These are phyloP conservation scores for Microhierax caerulescens DNA, from an alignment of 2,797 vertebrate genomes.

Conservation along the genomic window DNA sequence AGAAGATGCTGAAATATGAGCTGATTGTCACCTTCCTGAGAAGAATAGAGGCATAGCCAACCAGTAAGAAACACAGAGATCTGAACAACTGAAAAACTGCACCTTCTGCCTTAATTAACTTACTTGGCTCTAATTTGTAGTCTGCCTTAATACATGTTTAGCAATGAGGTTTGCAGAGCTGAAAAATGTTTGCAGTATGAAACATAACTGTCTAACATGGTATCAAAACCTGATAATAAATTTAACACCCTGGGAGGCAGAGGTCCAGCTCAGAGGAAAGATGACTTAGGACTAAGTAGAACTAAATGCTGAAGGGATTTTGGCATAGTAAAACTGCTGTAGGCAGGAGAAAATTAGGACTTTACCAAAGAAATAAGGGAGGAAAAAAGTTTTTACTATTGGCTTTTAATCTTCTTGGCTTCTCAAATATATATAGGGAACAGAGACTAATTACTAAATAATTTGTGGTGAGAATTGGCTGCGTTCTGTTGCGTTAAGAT, in stretches of 20 bases:
- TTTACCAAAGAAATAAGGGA: background rate
- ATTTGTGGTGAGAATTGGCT: background rate
- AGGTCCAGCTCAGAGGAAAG: background rate
- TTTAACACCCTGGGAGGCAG: background rate
- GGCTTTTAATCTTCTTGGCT: slow-evolving; percentile 1
- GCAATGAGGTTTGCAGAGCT: background rate
- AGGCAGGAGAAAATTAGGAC: background rate
- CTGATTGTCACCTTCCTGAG: background rate
- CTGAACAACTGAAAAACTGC: background rate
- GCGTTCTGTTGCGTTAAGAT: background rate
- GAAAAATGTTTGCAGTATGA: background rate
- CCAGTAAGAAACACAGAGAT: background rate
- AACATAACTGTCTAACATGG: background rate
- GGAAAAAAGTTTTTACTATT: background rate
- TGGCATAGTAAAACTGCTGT: background rate
- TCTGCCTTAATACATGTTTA: background rate
- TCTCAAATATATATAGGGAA: background rate
- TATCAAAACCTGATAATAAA: background rate
- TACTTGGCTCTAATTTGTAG: background rate
- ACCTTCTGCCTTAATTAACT: background rate
- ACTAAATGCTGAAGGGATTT: background rate
- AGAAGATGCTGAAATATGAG: background rate
- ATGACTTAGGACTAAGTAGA: background rate
- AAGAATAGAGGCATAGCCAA: background rate
- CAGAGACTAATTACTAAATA: background rate